Evolutionary conservation across 2,113 vertebrate species (phyloP).

Genomic region (Mus pahari): DNA sequence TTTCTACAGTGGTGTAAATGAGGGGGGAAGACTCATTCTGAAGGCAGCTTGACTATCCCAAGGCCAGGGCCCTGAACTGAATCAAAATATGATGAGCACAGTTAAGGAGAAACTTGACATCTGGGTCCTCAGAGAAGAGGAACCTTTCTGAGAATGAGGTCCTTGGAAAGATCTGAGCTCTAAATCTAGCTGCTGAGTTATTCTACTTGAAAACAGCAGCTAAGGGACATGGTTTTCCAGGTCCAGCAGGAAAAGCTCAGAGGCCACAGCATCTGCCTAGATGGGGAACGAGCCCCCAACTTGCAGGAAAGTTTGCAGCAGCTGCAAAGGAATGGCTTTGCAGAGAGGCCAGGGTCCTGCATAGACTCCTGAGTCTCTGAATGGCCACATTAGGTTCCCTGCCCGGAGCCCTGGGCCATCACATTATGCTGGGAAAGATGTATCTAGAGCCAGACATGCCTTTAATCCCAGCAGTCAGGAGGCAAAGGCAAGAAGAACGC

Average conservation of each 20-base stretch:
- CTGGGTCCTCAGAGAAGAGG: neutral
- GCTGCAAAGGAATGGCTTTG: neutral
- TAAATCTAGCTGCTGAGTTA: neutral
- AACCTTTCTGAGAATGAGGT: neutral
- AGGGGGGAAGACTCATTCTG: neutral
- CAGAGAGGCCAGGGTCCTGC: neutral
- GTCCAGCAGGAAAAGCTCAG: no score
- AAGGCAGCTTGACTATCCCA: neutral
- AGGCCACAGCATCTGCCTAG: neutral
- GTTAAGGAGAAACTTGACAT: no score
- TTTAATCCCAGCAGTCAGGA: neutral
- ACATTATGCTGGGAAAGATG: neutral
- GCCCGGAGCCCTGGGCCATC: neutral
- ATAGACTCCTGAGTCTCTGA: neutral
- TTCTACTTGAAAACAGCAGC: neutral
- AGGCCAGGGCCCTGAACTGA: neutral
- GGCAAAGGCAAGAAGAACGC: neutral
- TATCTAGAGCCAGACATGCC: neutral
- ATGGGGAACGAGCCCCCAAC: neutral
- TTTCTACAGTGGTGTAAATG: neutral
- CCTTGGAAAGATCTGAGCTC: neutral
- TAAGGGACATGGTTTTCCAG: neutral
- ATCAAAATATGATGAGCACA: neutral
- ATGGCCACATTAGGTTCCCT: neutral
- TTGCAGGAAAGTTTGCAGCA: neutral